Percentiles rank a stretch among this genome's conserved stretches.
Conservation (phyloP, 2,113 vertebrate genomes). For the Synchiropus splendidus region DNA sequence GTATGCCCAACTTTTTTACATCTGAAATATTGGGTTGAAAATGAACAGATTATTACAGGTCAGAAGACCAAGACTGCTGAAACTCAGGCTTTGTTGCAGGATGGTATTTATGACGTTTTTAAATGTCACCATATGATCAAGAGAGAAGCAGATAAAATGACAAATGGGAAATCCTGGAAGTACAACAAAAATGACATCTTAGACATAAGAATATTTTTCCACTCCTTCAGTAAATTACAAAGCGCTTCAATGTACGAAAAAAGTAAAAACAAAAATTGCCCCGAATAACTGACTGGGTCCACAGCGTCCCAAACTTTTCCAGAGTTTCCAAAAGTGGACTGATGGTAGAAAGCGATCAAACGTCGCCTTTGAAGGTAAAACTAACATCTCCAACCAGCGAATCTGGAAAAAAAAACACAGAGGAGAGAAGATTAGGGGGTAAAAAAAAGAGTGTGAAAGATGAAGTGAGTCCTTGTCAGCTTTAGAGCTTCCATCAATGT, state of each 20-base stretch:
- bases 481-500: not conserved
- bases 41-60: too few relatives aligned
- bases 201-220: not conserved
- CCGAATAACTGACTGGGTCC: too few relatives aligned
- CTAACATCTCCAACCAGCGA: conserved; percentile 69
- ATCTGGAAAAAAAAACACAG: conserved; percentile 53
- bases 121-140: too few relatives aligned
- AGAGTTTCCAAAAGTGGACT: conserved; percentile 4
- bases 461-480: not conserved
- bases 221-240: too few relatives aligned
- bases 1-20: not conserved
- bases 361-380: conserved; percentile 16
- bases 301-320: too few relatives aligned
- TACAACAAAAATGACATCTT: not conserved
- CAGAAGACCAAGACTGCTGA: too few relatives aligned
- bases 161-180: too few relatives aligned
- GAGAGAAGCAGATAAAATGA: too few relatives aligned
- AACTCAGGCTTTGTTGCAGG: too few relatives aligned
- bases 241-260: too few relatives aligned
- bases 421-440: conserved; percentile 11
- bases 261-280: too few relatives aligned
- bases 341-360: conserved; percentile 30
- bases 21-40: not conserved
- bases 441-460: not conserved
- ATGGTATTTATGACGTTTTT: too few relatives aligned